These are phyloP conservation scores for Malacosoma neustria DNA, from an alignment of 2,888 invertebrate genomes.

Conservation along the genomic window DNA sequence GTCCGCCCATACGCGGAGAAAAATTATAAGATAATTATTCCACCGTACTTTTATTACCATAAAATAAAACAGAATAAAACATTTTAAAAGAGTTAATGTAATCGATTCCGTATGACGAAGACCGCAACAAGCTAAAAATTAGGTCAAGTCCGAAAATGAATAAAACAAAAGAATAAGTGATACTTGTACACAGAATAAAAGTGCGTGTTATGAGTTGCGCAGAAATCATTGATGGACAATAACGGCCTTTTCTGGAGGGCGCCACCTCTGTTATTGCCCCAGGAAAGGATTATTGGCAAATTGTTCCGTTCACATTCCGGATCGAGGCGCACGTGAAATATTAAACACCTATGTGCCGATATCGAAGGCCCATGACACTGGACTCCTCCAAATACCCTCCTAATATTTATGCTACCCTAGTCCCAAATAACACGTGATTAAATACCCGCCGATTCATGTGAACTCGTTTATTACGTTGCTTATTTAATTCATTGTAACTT, in stretches of 20 bases:
- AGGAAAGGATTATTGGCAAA: conserved; percentile 70
- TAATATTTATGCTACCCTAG: neutral
- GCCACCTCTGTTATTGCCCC: conserved; percentile 62
- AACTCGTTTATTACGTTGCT: too few relatives aligned
- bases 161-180: conserved; percentile 29
- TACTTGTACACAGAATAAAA: conserved; percentile 33
- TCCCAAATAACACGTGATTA: neutral
- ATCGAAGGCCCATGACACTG: conserved; percentile 7
- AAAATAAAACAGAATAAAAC: too few relatives aligned
- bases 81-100: too few relatives aligned
- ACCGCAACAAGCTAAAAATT: too few relatives aligned
- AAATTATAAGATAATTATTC: too few relatives aligned
- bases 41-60: neutral
- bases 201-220: conserved; percentile 37
- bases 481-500: too few relatives aligned
- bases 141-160: conserved; percentile 21
- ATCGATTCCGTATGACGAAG: too few relatives aligned
- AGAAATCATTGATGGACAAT: conserved; percentile 63
- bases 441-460: too few relatives aligned
- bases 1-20: too few relatives aligned
- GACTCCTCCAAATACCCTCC: neutral
- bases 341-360: conserved; percentile 50
- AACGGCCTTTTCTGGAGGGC: conserved; percentile 59
- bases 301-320: conserved; percentile 66
- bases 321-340: conserved; percentile 59